Evolutionary conservation across 2,113 vertebrate species (phyloP).

Genomic region (Caretta caretta): DNA sequence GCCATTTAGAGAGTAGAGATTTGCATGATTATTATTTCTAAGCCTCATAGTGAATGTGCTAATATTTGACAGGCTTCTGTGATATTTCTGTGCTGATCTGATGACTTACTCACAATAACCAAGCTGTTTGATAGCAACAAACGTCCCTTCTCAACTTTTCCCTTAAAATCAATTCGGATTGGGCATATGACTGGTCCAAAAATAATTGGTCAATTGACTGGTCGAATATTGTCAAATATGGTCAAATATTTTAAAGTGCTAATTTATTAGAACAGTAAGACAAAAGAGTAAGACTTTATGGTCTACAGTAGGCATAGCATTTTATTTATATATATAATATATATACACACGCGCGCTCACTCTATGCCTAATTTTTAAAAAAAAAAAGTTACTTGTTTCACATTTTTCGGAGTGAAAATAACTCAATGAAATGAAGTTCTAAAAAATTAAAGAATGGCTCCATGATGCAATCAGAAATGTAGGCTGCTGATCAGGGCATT

Average conservation of each 20-base stretch:
- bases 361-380: too few relatives aligned
- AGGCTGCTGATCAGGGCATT: too few relatives aligned
- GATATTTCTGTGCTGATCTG: not conserved
- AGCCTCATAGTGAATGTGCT: not conserved
- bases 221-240: not conserved
- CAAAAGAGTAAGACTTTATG: not conserved
- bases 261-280: not conserved
- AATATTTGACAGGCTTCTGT: not conserved
- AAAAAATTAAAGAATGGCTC: too few relatives aligned
- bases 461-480: too few relatives aligned
- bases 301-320: too few relatives aligned
- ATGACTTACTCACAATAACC: not conserved
- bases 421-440: too few relatives aligned
- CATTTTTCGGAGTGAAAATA: too few relatives aligned
- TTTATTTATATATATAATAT: too few relatives aligned
- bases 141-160: not conserved
- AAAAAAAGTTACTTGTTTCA: too few relatives aligned
- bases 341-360: too few relatives aligned
- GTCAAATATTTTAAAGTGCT: not conserved
- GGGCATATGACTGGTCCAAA: not conserved
- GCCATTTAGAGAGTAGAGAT: not conserved
- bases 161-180: not conserved
- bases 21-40: not conserved
- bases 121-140: not conserved
- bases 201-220: not conserved